Evolutionary conservation across 2,113 vertebrate genomes (phyloP), one percentile per base, ranked within the genome.

Genomic region (Hyaena hyaena): DNA sequence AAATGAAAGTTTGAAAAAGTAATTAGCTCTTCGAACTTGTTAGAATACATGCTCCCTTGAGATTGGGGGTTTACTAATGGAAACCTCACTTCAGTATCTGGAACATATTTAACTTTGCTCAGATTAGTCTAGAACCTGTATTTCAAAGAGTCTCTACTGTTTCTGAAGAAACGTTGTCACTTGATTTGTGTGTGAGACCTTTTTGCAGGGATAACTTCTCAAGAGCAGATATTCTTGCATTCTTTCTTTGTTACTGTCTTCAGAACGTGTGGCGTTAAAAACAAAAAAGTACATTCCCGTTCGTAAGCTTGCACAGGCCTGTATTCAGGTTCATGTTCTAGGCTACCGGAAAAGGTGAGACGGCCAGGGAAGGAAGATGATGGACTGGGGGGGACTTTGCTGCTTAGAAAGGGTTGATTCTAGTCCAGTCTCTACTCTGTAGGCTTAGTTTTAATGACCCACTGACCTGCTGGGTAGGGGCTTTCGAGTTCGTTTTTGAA

Each of bases 1-100:
- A 94, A 97, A 88, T 95, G 83, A 96, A 97, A 95, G 7, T 79
- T 88, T 95, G 11, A 48, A 92, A 89, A 95, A 92, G 69, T 97
- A 86, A 95, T 95, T 88, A 88, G 68, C 53, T 91, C 58, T 71
- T 91, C 69, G 83, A 76, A 95, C 77, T 98, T 73, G n/a, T 95
- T 81, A 95, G 71, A 88, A 92, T 93, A 50, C n/a, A 35, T 88
- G 53, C 92, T 93, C 65, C 80, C 76, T 92, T 96, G 94, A 92
- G 82, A 93, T 58, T 94, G 79, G 45, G 92, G 53, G 61, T 93
- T 97, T 94, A 50, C 76, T 95, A 90, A 86, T 95, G 50, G 96
- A 92, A 97, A 86, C 48, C 71, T 94, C 63, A 83, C 66, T 93
- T 94, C 43, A 66, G 1, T 83, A 48, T 96, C 88, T 96, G 39